phyloP scores from a whole-genome alignment of 30 jellyfish, hydroid and myxozoan species.

The Hydra vulgaris region DNA sequence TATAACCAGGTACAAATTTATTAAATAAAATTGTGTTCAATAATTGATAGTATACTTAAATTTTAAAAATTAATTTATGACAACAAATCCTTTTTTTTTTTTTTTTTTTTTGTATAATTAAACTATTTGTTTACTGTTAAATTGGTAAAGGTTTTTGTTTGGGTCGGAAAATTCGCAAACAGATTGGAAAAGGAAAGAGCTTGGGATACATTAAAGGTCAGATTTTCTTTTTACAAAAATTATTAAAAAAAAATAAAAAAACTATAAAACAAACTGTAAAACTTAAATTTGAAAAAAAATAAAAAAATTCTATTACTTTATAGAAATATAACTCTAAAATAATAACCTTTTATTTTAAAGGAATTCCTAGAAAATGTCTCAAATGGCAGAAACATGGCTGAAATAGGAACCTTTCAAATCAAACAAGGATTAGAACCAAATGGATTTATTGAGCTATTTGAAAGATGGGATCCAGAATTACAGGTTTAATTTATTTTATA shows the following conservation, averaged over 20 bases:
- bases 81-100: no score
- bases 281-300: not conserved
- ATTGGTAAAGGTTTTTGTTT: constrained; percentile 63
- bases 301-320: no score
- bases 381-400: constrained; percentile 32
- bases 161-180: constrained; percentile 88
- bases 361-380: constrained; percentile 9
- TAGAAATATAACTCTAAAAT: not conserved
- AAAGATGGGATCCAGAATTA: constrained; percentile 45
- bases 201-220: constrained; percentile 51
- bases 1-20: not conserved
- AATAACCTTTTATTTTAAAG: not conserved
- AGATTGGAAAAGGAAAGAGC: constrained; percentile 48
- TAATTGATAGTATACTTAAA: not conserved
- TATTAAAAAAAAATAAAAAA: not conserved
- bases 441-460: constrained; percentile 43
- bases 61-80: not conserved
- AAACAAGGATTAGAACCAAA: constrained; percentile 74
- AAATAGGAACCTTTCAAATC: constrained; percentile 31
- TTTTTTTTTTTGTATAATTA: no score
- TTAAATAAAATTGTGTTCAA: not conserved
- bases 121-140: no score
- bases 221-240: no score
- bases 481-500: not conserved
- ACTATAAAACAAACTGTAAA: not conserved